These are phyloP conservation scores for Hoplostethus mediterraneus DNA, from an alignment of 2,797 vertebrate genomes.

Conservation along the genomic window DNA sequence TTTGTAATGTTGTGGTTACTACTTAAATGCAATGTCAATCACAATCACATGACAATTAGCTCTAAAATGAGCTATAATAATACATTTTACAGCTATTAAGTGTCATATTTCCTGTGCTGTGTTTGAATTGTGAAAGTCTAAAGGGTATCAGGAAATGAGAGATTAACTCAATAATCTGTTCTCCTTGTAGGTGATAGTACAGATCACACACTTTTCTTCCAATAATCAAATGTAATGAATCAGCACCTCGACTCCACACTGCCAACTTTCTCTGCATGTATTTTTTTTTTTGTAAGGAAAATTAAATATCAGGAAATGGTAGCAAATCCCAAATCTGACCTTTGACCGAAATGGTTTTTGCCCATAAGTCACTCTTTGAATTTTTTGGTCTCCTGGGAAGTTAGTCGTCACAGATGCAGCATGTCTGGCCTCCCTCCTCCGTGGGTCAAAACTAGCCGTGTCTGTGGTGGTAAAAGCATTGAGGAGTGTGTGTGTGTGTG, in stretches of 20 bases:
- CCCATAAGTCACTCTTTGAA: conserved; percentile 46
- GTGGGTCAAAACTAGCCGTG: conserved; percentile 69
- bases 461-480: conserved; percentile 56
- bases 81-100: conserved; percentile 4
- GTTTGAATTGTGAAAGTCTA: too few species aligned
- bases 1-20: conserved; percentile 16
- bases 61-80: background rate
- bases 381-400: conserved; percentile 55
- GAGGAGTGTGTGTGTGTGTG: conserved; percentile 50
- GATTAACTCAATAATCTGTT: background rate
- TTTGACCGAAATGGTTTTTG: conserved; percentile 43
- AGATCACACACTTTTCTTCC: background rate
- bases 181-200: background rate
- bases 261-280: too few species aligned
- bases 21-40: conserved; percentile 19
- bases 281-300: background rate
- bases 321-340: conserved; percentile 52
- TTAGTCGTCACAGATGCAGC: conserved; percentile 58
- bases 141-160: background rate
- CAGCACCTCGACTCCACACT: too few species aligned
- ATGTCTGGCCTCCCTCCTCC: conserved; percentile 62
- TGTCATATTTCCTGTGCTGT: background rate
- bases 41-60: conserved; percentile 21
- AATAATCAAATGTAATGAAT: too few species aligned
- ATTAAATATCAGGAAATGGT: conserved; percentile 35